These are phyloP conservation scores for Bombus vancouverensis DNA, from an alignment of 1,140 invertebrate species.

Conservation along the genomic window DNA sequence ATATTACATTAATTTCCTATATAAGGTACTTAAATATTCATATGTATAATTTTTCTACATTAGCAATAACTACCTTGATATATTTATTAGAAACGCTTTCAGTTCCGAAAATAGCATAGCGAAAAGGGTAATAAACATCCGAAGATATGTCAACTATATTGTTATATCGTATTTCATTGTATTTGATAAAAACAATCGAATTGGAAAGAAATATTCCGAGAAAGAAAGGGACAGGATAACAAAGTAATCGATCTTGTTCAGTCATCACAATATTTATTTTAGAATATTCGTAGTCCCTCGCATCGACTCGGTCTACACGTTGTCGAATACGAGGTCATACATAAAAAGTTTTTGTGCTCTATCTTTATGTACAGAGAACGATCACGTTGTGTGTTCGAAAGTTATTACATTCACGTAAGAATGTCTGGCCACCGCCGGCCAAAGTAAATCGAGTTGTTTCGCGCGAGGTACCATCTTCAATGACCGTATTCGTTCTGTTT, in stretches of 20 bases:
- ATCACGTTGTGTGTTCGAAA: constrained; percentile 39
- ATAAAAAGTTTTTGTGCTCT: constrained; percentile 56
- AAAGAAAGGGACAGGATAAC: background rate
- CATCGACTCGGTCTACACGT: constrained; percentile 26
- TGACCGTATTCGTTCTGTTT: background rate
- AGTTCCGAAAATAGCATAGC: background rate
- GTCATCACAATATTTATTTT: constrained; percentile 61
- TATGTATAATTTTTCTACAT: too few relatives aligned
- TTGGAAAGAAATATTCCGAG: background rate
- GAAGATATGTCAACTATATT: too few relatives aligned
- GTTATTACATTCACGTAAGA: constrained; percentile 42
- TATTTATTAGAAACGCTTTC: background rate
- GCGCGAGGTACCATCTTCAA: constrained; percentile 30
- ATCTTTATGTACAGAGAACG: constrained; percentile 46
- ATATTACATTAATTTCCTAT: too few relatives aligned
- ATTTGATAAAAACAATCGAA: background rate
- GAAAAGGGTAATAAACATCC: background rate
- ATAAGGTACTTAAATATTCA: too few relatives aligned
- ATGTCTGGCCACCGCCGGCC: constrained; percentile 6
- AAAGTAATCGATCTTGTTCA: constrained; percentile 10
- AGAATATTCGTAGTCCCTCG: constrained; percentile 59
- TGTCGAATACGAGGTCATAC: constrained; percentile 41
- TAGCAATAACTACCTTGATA: background rate
- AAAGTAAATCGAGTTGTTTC: constrained; percentile 34
- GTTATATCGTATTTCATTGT: background rate